A percentile compares a stretch with the other conserved stretches of the same genome.
phyloP scores from a whole-genome alignment of 2,888 invertebrate genomes.

The Microctonus hyperodae region DNA sequence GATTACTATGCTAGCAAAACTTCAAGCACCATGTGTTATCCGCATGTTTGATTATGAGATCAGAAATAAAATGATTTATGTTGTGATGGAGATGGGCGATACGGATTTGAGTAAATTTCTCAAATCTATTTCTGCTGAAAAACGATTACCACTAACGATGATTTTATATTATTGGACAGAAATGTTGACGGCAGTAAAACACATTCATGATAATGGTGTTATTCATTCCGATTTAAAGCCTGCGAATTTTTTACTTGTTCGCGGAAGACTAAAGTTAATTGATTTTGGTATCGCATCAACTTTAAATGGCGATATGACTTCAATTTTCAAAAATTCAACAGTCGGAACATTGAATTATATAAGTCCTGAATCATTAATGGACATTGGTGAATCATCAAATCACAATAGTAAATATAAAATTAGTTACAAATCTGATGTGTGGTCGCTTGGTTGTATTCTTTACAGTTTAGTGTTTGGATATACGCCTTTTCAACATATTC shows the following conservation, averaged over 20 bases:
- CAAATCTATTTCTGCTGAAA: constrained; percentile 63
- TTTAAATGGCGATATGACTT: constrained; percentile 87
- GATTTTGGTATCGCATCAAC: constrained; percentile 97
- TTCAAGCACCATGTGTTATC: constrained; percentile 87
- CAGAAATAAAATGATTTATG: constrained; percentile 67
- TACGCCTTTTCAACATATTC: constrained; percentile 89
- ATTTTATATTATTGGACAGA: constrained; percentile 91
- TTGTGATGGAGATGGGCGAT: constrained; percentile 94
- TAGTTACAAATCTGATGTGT: constrained; percentile 88
- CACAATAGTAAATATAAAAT: constrained; percentile 50
- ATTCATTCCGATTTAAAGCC: constrained; percentile 98
- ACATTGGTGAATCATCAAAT: constrained; percentile 65
- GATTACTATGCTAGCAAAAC: constrained; percentile 78
- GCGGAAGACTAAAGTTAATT: constrained; percentile 88
- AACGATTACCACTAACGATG: constrained; percentile 73
- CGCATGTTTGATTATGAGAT: constrained; percentile 83
- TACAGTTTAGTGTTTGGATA: constrained; percentile 90
- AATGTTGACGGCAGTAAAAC: constrained; percentile 90
- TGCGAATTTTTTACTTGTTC: constrained; percentile 91
- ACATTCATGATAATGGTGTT: constrained; percentile 92
- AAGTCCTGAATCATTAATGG: constrained; percentile 90
- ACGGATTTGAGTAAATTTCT: constrained; percentile 85
- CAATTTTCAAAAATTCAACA: constrained; percentile 81
- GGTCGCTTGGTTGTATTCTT: constrained; percentile 97
- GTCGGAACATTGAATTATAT: constrained; percentile 95